Conservation (phyloP, 2,888 invertebrate species). For the Tridacna gigas region DNA sequence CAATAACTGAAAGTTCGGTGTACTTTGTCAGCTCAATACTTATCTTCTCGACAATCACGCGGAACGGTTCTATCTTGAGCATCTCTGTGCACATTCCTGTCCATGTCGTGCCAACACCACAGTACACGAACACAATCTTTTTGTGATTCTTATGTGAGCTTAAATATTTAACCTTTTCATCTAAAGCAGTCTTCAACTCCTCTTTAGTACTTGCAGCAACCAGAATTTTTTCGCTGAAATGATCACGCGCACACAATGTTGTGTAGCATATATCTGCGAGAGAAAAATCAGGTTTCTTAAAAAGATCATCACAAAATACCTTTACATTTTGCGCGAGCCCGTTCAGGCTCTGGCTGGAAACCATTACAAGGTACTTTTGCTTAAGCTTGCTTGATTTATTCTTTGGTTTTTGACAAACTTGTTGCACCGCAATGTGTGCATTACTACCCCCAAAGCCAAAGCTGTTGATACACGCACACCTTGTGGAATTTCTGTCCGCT, state of each 20-base stretch:
- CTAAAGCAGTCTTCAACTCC: neutral
- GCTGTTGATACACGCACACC: slow-evolving; percentile 61
- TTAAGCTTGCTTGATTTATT: neutral
- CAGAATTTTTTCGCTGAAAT: slow-evolving; percentile 48
- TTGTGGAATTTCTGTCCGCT: neutral
- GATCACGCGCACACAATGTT: slow-evolving; percentile 65
- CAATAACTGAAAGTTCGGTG: slow-evolving; percentile 29
- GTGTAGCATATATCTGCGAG: slow-evolving; percentile 47
- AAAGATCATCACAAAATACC: neutral
- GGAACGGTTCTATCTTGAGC: slow-evolving; percentile 26
- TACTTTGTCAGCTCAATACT: neutral
- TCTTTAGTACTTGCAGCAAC: slow-evolving; percentile 23
- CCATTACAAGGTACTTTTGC: neutral
- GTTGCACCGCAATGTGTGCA: slow-evolving; percentile 60
- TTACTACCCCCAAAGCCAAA: slow-evolving; percentile 74
- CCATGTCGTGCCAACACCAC: slow-evolving; percentile 71
- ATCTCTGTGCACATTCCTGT: slow-evolving; percentile 65
- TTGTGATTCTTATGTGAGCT: neutral
- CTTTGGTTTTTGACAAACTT: neutral
- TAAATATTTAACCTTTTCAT: neutral
- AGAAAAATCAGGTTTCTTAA: neutral
- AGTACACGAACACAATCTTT: slow-evolving; percentile 67
- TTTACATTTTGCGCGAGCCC: slow-evolving; percentile 8
- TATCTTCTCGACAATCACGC: neutral
- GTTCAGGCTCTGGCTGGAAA: neutral